Evolutionary conservation across 2,888 invertebrate genomes (phyloP).

Genomic region (Papilio demoleus): DNA sequence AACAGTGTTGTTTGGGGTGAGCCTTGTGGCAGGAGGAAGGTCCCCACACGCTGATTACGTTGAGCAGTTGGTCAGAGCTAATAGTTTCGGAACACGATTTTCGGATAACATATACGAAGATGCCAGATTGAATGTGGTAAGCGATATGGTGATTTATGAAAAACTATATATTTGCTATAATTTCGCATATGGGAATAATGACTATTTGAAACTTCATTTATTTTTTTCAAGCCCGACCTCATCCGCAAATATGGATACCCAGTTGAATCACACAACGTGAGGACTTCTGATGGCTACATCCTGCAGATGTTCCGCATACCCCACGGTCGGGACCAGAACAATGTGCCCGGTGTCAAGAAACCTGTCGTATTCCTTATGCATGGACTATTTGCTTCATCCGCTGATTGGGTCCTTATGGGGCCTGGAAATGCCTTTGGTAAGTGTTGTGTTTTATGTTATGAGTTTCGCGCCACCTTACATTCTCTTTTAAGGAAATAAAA

Average conservation of each 20-base stretch:
- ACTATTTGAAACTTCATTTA: neutral
- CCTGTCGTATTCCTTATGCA: conserved; percentile 86
- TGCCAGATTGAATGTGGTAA: conserved; percentile 63
- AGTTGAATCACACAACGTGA: conserved; percentile 84
- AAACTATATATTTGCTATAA: too few relatives aligned
- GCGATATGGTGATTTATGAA: neutral
- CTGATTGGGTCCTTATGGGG: conserved; percentile 89
- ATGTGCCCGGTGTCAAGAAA: conserved; percentile 67
- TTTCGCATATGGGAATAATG: too few relatives aligned
- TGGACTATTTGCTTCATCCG: conserved; percentile 88
- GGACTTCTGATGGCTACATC: conserved; percentile 91
- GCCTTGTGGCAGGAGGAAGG: conserved; percentile 44
- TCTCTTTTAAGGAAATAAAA: neutral
- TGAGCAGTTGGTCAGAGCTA: conserved; percentile 51
- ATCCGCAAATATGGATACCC: conserved; percentile 85
- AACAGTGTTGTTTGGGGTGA: conserved; percentile 28
- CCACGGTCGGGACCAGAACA: conserved; percentile 74
- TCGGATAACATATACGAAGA: conserved; percentile 68
- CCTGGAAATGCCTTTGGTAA: conserved; percentile 86
- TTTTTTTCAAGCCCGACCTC: conserved; percentile 71
- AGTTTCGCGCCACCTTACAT: neutral
- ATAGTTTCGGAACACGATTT: conserved; percentile 47
- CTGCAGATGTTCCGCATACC: conserved; percentile 89
- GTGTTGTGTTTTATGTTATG: neutral
- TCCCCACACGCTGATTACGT: conserved; percentile 58